Evolutionary conservation across 2,113 vertebrate species (phyloP).

Genomic region (Odobenus rosmarus): DNA sequence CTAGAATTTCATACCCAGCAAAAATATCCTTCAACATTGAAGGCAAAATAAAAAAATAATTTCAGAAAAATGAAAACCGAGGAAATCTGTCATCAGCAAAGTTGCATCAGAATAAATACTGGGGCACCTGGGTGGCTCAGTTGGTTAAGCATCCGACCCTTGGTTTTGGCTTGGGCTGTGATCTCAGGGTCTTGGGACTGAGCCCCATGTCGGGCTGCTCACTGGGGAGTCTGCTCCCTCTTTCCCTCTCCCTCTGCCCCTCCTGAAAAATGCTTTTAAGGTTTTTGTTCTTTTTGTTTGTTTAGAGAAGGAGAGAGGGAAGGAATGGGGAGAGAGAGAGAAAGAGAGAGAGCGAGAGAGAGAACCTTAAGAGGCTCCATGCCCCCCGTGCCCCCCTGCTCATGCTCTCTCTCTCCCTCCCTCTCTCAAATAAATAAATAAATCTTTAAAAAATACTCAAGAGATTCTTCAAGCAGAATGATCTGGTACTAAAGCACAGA

Average conservation of each 20-base stretch:
- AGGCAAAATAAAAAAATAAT: background rate
- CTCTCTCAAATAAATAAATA: background rate
- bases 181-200: background rate
- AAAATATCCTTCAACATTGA: background rate
- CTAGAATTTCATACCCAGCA: background rate
- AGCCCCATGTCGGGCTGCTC: background rate
- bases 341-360: background rate
- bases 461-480: background rate
- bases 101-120: background rate
- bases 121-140: background rate
- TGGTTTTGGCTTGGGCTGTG: background rate
- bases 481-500: background rate
- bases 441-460: background rate
- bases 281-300: background rate
- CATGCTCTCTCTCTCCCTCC: too few relatives aligned
- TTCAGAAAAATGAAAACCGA: background rate
- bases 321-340: too few relatives aligned
- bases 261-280: background rate
- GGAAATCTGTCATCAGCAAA: background rate
- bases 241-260: background rate
- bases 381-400: background rate
- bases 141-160: background rate
- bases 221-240: background rate
- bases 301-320: background rate
- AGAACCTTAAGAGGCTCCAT: background rate